Percentiles rank a stretch among this genome's conserved stretches.
These are phyloP conservation scores for Lepilemur septentrionalis DNA, from an alignment of 2,797 vertebrate species.

Conservation along the genomic window DNA sequence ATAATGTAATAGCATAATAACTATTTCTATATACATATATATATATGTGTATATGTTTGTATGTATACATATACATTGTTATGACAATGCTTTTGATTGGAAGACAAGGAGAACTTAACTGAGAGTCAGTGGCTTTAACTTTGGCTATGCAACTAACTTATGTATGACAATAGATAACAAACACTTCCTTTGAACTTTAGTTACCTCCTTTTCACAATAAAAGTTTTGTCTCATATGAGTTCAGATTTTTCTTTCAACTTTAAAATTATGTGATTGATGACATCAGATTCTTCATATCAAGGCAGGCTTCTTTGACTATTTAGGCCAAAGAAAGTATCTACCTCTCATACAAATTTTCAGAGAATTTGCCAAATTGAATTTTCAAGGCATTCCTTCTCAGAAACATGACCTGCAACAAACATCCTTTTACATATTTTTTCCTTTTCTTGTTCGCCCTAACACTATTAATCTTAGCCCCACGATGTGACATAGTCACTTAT, in stretches of 20 bases:
- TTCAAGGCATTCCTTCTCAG: background rate
- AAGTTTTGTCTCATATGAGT: background rate
- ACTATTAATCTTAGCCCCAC: background rate
- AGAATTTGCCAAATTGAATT: constrained; percentile 7
- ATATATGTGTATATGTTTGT: background rate
- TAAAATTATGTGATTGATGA: background rate
- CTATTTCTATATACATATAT: background rate
- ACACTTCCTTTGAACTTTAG: background rate
- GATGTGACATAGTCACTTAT: background rate
- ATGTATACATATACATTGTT: background rate
- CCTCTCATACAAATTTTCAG: background rate
- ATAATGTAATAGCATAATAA: background rate
- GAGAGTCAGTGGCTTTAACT: background rate
- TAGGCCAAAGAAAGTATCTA: background rate
- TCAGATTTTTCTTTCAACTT: background rate
- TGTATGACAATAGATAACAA: background rate
- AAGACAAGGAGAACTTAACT: background rate
- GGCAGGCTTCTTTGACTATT: background rate
- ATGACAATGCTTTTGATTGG: background rate
- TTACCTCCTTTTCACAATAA: background rate
- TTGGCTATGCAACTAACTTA: background rate
- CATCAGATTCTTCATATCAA: background rate
- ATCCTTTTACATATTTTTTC: background rate
- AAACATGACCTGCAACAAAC: background rate
- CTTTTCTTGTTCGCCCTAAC: background rate